Evolutionary conservation across 2,888 invertebrate genomes (phyloP).

Genomic region (Eupithecia pulchellata): DNA sequence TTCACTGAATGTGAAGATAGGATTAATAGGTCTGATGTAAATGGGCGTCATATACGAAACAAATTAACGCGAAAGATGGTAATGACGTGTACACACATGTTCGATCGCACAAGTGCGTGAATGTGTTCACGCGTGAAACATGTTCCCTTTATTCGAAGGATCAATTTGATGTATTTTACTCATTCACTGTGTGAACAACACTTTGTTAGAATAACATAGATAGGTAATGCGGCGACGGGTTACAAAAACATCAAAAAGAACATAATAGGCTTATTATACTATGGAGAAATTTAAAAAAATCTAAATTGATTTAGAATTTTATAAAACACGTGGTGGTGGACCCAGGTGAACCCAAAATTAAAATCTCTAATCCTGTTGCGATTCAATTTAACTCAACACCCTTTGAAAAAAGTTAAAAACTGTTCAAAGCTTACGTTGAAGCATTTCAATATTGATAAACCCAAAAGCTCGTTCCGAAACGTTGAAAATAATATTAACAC

Average conservation of each 20-base stretch:
- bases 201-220: neutral
- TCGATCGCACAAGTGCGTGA: slow-evolving; percentile 27
- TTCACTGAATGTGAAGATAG: neutral
- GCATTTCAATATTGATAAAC: neutral
- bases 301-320: too few relatives aligned
- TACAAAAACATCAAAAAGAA: neutral
- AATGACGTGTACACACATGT: slow-evolving; percentile 44
- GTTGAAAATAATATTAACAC: slow-evolving; percentile 15
- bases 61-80: slow-evolving; percentile 48
- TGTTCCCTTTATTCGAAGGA: slow-evolving; percentile 19
- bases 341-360: neutral
- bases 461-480: neutral
- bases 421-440: neutral
- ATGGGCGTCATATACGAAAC: slow-evolving; percentile 44
- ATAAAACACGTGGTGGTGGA: too few relatives aligned
- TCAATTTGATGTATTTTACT: slow-evolving; percentile 22
- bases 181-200: slow-evolving; percentile 7
- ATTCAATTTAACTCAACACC: neutral
- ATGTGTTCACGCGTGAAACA: slow-evolving; percentile 26
- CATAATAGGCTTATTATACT: too few relatives aligned
- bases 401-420: neutral
- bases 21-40: slow-evolving; percentile 14
- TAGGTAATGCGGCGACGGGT: neutral
- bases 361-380: neutral
- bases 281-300: too few relatives aligned